A percentile compares a stretch with the other conserved stretches of the same genome.
Conservation (phyloP, 2,797 vertebrate species). For the Pangasius larnaudii region DNA sequence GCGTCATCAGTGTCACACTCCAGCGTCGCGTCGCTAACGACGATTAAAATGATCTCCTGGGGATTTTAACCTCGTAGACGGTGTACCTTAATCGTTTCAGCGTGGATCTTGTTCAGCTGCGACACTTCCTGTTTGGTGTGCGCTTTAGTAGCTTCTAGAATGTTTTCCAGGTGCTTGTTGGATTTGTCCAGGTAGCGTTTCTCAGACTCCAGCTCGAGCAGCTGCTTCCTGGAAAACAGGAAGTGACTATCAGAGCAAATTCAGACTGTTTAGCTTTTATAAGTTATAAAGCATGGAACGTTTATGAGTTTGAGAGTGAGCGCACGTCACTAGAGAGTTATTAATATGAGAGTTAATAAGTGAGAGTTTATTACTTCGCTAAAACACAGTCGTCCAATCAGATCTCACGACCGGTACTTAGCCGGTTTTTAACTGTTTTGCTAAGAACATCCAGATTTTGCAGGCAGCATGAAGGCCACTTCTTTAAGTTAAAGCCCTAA, state of each 20-base stretch:
- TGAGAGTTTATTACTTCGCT: not conserved
- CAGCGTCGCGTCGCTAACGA: not conserved
- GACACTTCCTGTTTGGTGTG: constrained; percentile 88
- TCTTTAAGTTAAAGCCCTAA: not conserved
- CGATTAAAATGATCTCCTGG: not conserved
- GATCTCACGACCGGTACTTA: not conserved
- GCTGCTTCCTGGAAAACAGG: constrained; percentile 82
- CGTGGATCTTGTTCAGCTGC: constrained; percentile 89
- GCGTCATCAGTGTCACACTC: not conserved
- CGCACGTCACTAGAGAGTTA: no score
- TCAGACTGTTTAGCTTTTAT: not conserved
- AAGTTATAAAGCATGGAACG: not conserved
- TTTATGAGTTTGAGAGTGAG: no score
- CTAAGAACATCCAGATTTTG: not conserved
- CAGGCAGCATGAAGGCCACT: not conserved
- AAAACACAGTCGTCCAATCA: not conserved
- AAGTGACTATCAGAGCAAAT: not conserved
- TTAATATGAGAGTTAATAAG: not conserved
- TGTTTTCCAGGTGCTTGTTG: constrained; percentile 91
- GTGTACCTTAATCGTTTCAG: constrained; percentile 89
- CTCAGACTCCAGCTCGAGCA: constrained; percentile 88
- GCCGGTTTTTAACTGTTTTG: not conserved
- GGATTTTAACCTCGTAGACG: not conserved
- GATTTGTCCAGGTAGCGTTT: constrained; percentile 89
- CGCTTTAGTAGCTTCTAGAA: constrained; percentile 91